These are phyloP conservation scores for Hemiscyllium ocellatum DNA, from an alignment of 2,113 vertebrate species.

Conservation along the genomic window DNA sequence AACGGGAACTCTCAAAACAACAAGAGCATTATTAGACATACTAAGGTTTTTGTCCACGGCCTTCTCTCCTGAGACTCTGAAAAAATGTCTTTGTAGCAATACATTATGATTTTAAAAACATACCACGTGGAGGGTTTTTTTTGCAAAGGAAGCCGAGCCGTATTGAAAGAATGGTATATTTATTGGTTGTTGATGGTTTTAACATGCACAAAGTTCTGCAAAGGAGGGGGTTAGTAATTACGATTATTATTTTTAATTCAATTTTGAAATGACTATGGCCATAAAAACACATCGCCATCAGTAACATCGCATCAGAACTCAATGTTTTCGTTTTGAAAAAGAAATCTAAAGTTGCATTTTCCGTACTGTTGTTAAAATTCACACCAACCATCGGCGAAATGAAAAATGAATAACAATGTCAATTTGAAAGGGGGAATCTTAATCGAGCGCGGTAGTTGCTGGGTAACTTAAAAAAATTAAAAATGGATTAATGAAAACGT, in stretches of 20 bases:
- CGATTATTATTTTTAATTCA: background rate
- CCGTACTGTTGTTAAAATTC: background rate
- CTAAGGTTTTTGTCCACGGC: constrained; percentile 32
- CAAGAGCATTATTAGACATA: constrained; percentile 36
- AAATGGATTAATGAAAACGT: background rate
- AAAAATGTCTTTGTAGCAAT: constrained; percentile 36
- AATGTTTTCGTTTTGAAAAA: background rate
- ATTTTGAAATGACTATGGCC: background rate
- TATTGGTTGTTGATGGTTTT: constrained; percentile 28
- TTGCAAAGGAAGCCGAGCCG: constrained; percentile 16
- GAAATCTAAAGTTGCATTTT: background rate
- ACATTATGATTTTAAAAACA: constrained; percentile 37
- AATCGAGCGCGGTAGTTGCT: too few species aligned
- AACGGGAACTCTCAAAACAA: constrained; percentile 34
- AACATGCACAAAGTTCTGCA: constrained; percentile 19
- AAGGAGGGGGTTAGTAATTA: background rate
- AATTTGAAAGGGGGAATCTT: background rate
- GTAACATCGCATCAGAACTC: background rate
- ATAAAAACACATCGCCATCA: background rate
- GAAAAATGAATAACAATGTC: background rate
- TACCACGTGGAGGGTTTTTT: constrained; percentile 32
- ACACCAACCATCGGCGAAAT: background rate
- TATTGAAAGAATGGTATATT: constrained; percentile 30
- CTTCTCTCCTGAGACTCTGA: constrained; percentile 12
- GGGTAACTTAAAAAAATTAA: background rate